A percentile compares a stretch with the other conserved stretches of the same genome.
These are phyloP conservation scores for Scomber japonicus DNA, from an alignment of 2,113 vertebrate species.

Conservation along the genomic window DNA sequence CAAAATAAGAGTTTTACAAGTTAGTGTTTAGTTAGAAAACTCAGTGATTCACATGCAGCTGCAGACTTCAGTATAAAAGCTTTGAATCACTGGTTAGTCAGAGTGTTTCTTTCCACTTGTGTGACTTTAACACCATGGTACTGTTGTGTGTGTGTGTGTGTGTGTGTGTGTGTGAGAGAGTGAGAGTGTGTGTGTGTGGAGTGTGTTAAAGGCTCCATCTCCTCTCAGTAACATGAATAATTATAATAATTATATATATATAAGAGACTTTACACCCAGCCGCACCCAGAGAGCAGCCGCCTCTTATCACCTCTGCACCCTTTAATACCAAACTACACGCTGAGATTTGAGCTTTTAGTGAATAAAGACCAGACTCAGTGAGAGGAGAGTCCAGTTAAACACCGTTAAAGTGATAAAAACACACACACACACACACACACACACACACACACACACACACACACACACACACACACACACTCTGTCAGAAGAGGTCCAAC, in stretches of 20 bases:
- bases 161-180: too few species aligned
- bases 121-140: too few species aligned
- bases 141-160: too few species aligned
- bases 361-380: neutral
- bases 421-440: neutral
- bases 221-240: neutral
- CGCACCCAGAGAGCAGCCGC: conserved; percentile 7
- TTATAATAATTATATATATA: too few species aligned
- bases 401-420: neutral
- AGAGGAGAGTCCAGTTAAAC: neutral
- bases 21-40: too few species aligned
- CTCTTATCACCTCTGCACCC: neutral
- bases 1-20: too few species aligned
- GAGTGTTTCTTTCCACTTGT: neutral
- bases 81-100: neutral
- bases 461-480: neutral
- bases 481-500: neutral
- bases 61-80: conserved; percentile 42
- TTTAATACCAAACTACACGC: neutral
- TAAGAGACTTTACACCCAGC: conserved; percentile 2
- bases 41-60: neutral
- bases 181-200: too few species aligned
- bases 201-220: neutral
- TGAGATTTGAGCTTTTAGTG: neutral
- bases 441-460: neutral